Base-by-base conservation (phyloP, 2,888 invertebrate species). In the Eupithecia dodoneata region DNA sequence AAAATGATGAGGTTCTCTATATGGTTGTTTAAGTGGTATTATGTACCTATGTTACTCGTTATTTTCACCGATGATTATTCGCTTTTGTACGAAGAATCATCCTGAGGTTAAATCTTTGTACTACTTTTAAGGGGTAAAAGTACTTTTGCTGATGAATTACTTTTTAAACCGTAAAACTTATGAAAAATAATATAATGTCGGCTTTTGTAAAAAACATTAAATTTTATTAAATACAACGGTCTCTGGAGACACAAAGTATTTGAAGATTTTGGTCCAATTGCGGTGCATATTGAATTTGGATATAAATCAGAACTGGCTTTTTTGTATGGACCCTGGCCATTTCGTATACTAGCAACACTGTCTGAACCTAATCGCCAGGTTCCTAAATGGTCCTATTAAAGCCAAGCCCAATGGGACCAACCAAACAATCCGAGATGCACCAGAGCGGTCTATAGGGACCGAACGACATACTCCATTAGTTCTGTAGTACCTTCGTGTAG, bases 381-480 rank as follows among this genome's bases (percentile, higher is more conserved):
- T 18, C 59, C 59, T 66, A 66, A 66, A 66, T 42, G 65, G 65
- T 66, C 65, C 65, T 66, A 66, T 13, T 66, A 41, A n/a, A 67
- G 44, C 44, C 9, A 9, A 9, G 7, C 65, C 65, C 42, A 41
- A 42, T 66, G 65, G 65, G 65, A 66, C 41, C 30, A 74, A 69
- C 69, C 41, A 45, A 75, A 55, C 67, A 66, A 41, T 66, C 65
- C 30, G 41, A 41, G 30, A 59, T 59, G 59, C 59, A 59, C 59
- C 47, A 18, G 59, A 59, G 18, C 18, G 18, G 59, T 59, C 67
- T 44, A 7, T 9, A 30, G 30, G 41, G 65, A 73, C 18, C 69
- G 13, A 73, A 42, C 69, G 13, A 15, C 73, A 65, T 63, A 72
- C 70, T 71, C 77, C 71, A 76, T 74, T 75, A 78, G 45, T 71